Evolutionary conservation across 2,888 invertebrate genomes (phyloP), one percentile per base, ranked within the genome.

Genomic region (Zygogramma bicolorata): DNA sequence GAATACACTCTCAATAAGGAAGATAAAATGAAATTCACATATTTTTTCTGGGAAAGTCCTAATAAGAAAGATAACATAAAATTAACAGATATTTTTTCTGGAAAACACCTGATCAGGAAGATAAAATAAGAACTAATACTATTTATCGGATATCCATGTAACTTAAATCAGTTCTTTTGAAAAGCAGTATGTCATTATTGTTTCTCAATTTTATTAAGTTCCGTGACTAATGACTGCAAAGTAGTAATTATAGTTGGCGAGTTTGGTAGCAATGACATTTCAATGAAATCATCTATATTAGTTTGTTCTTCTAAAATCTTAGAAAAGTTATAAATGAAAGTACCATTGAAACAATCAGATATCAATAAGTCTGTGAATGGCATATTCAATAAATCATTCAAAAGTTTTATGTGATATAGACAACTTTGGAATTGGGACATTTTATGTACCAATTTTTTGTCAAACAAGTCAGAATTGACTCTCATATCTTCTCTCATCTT

Each of bases 331-430:
- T 46, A 46, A 8, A 46, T 46, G 20, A 46, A 46, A 8, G 46
- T 46, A 46, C 46, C 46, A 46, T 46, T 46, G 46, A 46, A 46
- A 18, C 46, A 46, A 46, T 46, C 46, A 46, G 46, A 46, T 46
- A 46, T 3, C 46, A 46, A 46, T 8, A 46, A 20, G 8, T 46
- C 8, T 46, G 46, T 15, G 3, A 46, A 46, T 20, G 46, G 46
- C 46, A 46, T 46, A 10, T 46, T 46, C 3, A 46, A 46, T 20
- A 46, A 46, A 46, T 46, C 46, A 46, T 46, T 46, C 46, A 46
- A 46, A 46, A 46, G 3, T 3, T 10, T 46, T 18, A 46, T 46
- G 20, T 46, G 46, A 10, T 20, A 20, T 18, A 46, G 18, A 46
- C 46, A 46, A 46, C 46, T 46, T 46, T 46, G 46, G 18, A 46